phyloP scores from a whole-genome alignment of 2,113 vertebrate species.

The Gobiocypris rarus region DNA sequence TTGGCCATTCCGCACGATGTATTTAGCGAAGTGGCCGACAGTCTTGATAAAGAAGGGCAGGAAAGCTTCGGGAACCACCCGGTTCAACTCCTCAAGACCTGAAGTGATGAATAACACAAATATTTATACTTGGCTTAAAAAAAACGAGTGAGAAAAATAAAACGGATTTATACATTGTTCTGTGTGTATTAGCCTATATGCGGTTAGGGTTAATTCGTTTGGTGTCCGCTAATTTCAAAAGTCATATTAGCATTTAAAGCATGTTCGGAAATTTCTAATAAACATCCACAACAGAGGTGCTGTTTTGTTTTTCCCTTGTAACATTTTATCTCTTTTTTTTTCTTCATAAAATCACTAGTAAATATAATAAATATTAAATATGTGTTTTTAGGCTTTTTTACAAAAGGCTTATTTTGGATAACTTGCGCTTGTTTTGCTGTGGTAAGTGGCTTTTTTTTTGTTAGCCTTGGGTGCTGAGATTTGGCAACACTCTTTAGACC shows the following conservation, averaged over 20 bases:
- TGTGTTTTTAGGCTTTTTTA: background rate
- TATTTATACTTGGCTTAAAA: background rate
- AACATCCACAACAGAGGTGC: background rate
- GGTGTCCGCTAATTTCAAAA: background rate
- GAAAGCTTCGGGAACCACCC: slow-evolving; percentile 85
- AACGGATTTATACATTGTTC: background rate
- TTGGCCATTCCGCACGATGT: slow-evolving; percentile 71
- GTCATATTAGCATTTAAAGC: background rate
- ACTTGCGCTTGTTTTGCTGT: background rate
- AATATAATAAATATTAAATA: background rate
- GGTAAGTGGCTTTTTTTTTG: background rate
- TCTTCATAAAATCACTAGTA: background rate
- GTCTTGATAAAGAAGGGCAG: slow-evolving; percentile 88
- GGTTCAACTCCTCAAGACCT: slow-evolving; percentile 87
- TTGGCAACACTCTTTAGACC: background rate
- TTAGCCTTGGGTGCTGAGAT: background rate
- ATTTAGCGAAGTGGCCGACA: slow-evolving; percentile 82
- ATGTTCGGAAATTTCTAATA: background rate
- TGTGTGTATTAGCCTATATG: background rate
- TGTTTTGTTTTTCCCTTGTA: background rate
- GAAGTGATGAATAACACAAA: slow-evolving; percentile 30
- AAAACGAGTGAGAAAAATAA: background rate
- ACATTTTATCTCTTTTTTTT: background rate
- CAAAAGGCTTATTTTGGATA: background rate
- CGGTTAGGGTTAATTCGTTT: background rate